Evolutionary conservation across 2,113 vertebrate species (phyloP).

Genomic region (Aspiorhynchus laticeps): DNA sequence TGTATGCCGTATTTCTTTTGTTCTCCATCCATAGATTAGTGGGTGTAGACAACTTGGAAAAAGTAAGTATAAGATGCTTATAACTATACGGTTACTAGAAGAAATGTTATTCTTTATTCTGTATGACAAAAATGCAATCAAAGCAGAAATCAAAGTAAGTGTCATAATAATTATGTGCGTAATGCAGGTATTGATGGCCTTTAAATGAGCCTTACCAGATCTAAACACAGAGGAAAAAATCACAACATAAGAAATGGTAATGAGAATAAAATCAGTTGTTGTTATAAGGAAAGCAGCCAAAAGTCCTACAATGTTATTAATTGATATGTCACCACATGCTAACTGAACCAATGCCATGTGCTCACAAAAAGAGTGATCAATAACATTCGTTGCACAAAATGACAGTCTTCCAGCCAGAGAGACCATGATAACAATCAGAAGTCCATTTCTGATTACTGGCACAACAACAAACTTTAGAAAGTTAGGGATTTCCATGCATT

Average conservation of each 20-base stretch:
- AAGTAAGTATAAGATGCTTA: slow-evolving; percentile 60
- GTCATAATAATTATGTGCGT: slow-evolving; percentile 55
- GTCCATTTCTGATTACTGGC: slow-evolving; percentile 45
- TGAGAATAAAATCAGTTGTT: slow-evolving; percentile 47
- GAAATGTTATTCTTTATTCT: slow-evolving; percentile 41
- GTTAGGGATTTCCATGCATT: slow-evolving; percentile 30
- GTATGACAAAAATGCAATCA: slow-evolving; percentile 57
- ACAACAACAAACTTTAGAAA: slow-evolving; percentile 39
- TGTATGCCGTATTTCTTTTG: slow-evolving; percentile 57
- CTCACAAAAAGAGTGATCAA: slow-evolving; percentile 67
- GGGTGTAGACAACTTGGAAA: slow-evolving; percentile 59
- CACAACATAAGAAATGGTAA: slow-evolving; percentile 48
- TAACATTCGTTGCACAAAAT: slow-evolving; percentile 60
- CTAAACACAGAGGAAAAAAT: slow-evolving; percentile 49
- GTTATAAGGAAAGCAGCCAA: slow-evolving; percentile 28
- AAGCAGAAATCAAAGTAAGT: slow-evolving; percentile 42
- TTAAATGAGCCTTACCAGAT: slow-evolving; percentile 49
- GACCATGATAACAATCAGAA: slow-evolving; percentile 39
- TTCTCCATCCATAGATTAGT: slow-evolving; percentile 62
- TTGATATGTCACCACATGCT: slow-evolving; percentile 64
- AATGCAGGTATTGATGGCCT: slow-evolving; percentile 54
- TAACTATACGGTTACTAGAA: slow-evolving; percentile 47
- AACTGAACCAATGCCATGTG: slow-evolving; percentile 70
- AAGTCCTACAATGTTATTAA: slow-evolving; percentile 64
- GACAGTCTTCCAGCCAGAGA: slow-evolving; percentile 44